A percentile compares a stretch with the other conserved stretches of the same genome.
Evolutionary conservation across 2,113 vertebrate species (phyloP).

Genomic region (Mandrillus leucophaeus): DNA sequence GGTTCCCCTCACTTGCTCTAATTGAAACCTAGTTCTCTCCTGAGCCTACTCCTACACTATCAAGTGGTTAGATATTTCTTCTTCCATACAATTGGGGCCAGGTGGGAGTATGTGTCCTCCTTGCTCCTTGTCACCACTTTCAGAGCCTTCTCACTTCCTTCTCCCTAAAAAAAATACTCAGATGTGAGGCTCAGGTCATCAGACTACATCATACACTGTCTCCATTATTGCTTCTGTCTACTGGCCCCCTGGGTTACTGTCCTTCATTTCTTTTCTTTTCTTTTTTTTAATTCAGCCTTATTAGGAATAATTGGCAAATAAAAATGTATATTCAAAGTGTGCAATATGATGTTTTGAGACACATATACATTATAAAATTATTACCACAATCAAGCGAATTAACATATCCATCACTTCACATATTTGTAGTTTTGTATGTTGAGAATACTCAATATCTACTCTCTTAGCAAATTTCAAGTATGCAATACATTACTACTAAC

Average conservation of each 20-base stretch:
- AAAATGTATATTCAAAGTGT: neutral
- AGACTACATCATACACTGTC: neutral
- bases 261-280: neutral
- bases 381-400: neutral
- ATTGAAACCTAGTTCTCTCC: neutral
- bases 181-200: neutral
- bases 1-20: neutral
- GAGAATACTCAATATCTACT: neutral
- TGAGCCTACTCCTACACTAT: neutral
- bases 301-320: neutral
- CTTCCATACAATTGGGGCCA: neutral
- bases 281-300: neutral
- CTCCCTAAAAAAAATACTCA: neutral
- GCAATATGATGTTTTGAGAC: neutral
- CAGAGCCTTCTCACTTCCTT: neutral
- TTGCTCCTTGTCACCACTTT: neutral
- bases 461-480: neutral
- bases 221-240: neutral
- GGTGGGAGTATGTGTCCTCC: neutral
- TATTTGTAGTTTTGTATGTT: neutral
- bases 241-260: neutral
- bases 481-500: neutral
- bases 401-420: neutral
- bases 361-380: neutral
- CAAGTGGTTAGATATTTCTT: neutral